These are phyloP conservation scores for Cheumatopsyche charites DNA, from an alignment of 1,140 invertebrate genomes.

Conservation along the genomic window DNA sequence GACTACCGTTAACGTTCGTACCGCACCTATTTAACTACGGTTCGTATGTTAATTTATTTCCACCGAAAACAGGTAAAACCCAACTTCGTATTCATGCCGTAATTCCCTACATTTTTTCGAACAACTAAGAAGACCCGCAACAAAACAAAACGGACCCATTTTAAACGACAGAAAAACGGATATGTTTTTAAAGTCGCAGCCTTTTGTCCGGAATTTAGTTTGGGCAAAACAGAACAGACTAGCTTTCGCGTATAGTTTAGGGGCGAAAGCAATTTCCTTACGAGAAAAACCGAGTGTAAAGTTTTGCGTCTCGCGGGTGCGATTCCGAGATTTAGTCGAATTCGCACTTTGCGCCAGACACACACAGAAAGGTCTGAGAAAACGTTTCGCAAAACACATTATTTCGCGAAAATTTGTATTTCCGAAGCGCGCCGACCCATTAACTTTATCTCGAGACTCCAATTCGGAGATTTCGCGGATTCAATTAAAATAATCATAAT, in stretches of 20 bases:
- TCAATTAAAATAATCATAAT: slow-evolving; percentile 19
- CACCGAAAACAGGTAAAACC: neutral
- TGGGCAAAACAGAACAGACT: neutral
- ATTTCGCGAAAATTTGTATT: slow-evolving; percentile 22
- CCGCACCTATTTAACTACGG: slow-evolving; percentile 23
- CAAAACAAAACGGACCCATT: too few relatives aligned
- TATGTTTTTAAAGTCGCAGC: too few relatives aligned
- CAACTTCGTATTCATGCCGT: too few relatives aligned
- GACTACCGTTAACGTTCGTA: slow-evolving; percentile 18
- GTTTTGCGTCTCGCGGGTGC: slow-evolving; percentile 21
- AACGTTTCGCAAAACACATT: slow-evolving; percentile 18
- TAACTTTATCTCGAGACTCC: slow-evolving; percentile 5
- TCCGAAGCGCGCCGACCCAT: neutral
- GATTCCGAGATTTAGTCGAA: slow-evolving; percentile 17
- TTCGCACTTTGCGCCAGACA: slow-evolving; percentile 6
- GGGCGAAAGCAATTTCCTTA: slow-evolving; percentile 17
- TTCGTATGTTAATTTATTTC: slow-evolving; percentile 32
- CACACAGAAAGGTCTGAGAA: neutral
- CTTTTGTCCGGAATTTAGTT: too few relatives aligned
- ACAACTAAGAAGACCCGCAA: too few relatives aligned
- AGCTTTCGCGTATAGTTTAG: slow-evolving; percentile 6
- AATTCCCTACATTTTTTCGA: too few relatives aligned
- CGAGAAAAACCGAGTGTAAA: slow-evolving; percentile 19
- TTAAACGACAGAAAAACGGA: too few relatives aligned
- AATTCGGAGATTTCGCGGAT: neutral